Conservation (phyloP, 2,797 vertebrate species). For the Brachyalestes nurse region DNA sequence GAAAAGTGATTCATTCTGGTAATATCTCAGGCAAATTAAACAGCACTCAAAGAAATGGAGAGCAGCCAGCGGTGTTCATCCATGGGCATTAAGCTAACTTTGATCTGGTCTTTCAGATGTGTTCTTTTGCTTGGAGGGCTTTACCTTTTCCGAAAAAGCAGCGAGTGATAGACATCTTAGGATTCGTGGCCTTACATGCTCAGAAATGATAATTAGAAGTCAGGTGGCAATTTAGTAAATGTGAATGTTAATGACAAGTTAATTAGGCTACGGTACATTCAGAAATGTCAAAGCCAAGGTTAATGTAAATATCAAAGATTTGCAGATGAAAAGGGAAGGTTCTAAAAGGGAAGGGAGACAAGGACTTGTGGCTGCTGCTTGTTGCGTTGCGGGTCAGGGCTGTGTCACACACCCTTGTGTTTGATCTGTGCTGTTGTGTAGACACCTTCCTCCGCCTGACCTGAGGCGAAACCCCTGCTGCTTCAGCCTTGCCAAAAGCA, state of each 20-base stretch:
- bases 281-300: not conserved
- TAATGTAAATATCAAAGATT: not conserved
- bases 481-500: not conserved
- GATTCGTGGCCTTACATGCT: not conserved
- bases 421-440: not conserved
- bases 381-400: not conserved
- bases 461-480: not conserved
- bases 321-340: not conserved
- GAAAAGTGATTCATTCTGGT: not conserved
- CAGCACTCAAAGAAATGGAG: not conserved
- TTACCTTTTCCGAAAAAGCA: not conserved
- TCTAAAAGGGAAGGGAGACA: not conserved
- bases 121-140: not conserved
- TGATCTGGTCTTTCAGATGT: slow-evolving; percentile 17
- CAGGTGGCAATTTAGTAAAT: not conserved
- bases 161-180: not conserved
- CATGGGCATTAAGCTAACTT: slow-evolving; percentile 18
- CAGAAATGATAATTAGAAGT: not conserved
- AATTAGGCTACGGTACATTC: not conserved
- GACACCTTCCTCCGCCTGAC: not conserved
- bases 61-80: slow-evolving; percentile 8
- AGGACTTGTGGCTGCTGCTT: no score
- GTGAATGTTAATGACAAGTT: slow-evolving; percentile 4
- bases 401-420: not conserved
- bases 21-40: not conserved